A percentile compares a stretch with the other conserved stretches of the same genome.
Evolutionary conservation across 2,888 invertebrate genomes (phyloP).

Genomic region (Zootermopsis nevadensis): DNA sequence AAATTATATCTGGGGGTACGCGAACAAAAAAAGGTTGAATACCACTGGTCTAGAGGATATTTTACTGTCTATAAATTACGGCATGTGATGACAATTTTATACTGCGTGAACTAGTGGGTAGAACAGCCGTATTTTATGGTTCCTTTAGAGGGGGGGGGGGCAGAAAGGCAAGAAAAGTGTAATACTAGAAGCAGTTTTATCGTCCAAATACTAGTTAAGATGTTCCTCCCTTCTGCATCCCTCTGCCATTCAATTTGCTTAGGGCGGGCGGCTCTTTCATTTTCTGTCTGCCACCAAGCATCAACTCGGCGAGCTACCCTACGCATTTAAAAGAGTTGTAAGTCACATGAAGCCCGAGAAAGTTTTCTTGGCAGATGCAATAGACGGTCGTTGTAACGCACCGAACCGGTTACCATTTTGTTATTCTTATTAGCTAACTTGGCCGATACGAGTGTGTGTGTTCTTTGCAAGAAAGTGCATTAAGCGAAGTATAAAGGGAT

Average conservation of each 20-base stretch:
- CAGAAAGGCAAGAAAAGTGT: neutral
- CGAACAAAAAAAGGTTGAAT: too few species aligned
- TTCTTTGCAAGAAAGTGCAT: too few species aligned
- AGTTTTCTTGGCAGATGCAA: neutral
- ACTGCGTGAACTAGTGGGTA: neutral
- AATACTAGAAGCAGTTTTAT: conserved; percentile 17
- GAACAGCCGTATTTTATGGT: conserved; percentile 9
- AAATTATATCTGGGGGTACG: too few species aligned
- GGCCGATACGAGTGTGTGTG: too few species aligned
- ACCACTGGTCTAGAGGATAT: too few species aligned
- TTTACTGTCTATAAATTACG: neutral
- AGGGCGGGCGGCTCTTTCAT: neutral
- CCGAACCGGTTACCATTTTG: neutral
- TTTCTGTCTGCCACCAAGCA: neutral
- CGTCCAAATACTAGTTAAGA: conserved; percentile 6
- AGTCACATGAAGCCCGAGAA: neutral
- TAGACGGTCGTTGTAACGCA: neutral
- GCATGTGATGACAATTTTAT: neutral
- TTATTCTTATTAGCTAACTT: neutral
- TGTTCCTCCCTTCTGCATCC: neutral
- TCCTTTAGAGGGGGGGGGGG: neutral
- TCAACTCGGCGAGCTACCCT: neutral
- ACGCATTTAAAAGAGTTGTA: neutral
- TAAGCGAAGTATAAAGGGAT: too few species aligned
- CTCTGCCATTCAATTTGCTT: neutral